Conservation (phyloP, 2,113 vertebrate genomes). For the Neopipo cinnamomea region DNA sequence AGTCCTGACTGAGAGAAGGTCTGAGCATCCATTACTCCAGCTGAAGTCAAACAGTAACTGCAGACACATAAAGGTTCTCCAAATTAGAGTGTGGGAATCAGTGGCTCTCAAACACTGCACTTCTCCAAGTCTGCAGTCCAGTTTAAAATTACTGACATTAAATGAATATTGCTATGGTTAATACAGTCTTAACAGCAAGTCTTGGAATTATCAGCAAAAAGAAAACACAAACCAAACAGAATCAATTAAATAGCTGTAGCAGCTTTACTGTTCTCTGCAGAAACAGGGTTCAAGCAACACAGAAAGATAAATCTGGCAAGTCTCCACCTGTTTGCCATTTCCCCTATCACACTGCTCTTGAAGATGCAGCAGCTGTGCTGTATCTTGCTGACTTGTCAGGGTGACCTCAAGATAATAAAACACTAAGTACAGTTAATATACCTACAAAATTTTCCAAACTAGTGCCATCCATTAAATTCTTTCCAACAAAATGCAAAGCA, state of each 20-base stretch:
- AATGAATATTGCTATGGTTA: not conserved
- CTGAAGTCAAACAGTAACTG: not conserved
- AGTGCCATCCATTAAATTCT: not conserved
- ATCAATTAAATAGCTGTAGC: not conserved
- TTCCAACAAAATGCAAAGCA: not conserved
- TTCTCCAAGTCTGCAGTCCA: not conserved
- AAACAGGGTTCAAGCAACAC: not conserved
- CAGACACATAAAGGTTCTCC: not conserved
- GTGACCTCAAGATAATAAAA: not conserved
- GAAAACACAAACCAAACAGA: not conserved
- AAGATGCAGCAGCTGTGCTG: not conserved
- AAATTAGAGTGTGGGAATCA: not conserved
- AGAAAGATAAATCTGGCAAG: not conserved
- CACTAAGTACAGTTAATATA: not conserved
- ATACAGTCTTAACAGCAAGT: not conserved
- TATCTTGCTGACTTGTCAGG: not conserved
- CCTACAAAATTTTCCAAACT: not conserved
- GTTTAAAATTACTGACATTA: not conserved
- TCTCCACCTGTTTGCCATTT: not conserved
- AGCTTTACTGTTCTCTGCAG: not conserved
- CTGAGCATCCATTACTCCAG: not conserved
- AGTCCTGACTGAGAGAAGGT: not conserved
- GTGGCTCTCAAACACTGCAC: not conserved
- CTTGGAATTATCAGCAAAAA: not conserved
- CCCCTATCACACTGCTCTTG: not conserved